Conservation (phyloP, 1,140 invertebrate species). For the Drosophila saltans region DNA sequence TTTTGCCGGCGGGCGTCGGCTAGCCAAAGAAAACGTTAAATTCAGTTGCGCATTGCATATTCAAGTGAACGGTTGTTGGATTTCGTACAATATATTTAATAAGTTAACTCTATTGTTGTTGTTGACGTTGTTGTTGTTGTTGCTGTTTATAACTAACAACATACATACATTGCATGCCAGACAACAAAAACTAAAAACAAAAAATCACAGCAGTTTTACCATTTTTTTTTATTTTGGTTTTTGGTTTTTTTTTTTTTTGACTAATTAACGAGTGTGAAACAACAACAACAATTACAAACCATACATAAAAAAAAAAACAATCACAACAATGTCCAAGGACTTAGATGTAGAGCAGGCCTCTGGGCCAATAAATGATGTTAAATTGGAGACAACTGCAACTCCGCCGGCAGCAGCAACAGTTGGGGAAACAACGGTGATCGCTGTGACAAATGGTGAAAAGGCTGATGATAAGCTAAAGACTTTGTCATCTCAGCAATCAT, state of each 20-base stretch:
- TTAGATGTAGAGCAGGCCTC: conserved; percentile 66
- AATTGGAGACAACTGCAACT: conserved; percentile 48
- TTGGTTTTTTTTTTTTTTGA: neutral
- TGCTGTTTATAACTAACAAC: conserved; percentile 31
- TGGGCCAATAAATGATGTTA: conserved; percentile 41
- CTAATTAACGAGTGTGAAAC: conserved; percentile 9
- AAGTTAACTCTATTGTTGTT: conserved; percentile 11
- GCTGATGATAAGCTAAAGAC: conserved; percentile 20
- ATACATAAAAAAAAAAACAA: conserved; percentile 21
- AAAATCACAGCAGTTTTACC: conserved; percentile 5
- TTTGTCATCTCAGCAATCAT: neutral
- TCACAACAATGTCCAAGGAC: conserved; percentile 61
- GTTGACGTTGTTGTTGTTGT: conserved; percentile 23
- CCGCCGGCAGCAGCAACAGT: conserved; percentile 4
- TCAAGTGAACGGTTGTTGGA: conserved; percentile 55
- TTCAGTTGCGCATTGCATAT: conserved; percentile 74
- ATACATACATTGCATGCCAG: conserved; percentile 3
- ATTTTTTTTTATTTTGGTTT: conserved; percentile 1
- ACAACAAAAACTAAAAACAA: neutral
- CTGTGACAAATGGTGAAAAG: conserved; percentile 49
- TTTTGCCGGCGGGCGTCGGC: conserved; percentile 42
- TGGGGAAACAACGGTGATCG: conserved; percentile 38
- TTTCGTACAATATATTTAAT: neutral
- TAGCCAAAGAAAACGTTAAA: conserved; percentile 47
- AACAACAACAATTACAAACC: neutral